Evolutionary conservation across 2,113 vertebrate species (phyloP), one percentile per base, ranked within the genome.

Genomic region (Oreochromis spilurus): DNA sequence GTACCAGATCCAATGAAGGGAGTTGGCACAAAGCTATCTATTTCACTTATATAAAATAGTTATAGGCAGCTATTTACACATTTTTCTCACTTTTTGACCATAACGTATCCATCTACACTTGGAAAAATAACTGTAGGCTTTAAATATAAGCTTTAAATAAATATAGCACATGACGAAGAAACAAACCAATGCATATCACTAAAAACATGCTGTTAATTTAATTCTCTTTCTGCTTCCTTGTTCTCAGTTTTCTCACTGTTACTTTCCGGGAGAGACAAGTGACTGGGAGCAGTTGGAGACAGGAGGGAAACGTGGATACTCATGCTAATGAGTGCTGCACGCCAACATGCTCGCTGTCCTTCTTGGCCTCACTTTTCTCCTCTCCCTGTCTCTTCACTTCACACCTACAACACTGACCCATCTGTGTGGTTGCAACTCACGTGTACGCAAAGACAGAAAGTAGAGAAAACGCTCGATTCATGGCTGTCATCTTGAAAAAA

Each of bases 361-460:
- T 58, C 88, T 43, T 50, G 79, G 62, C 86, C 85, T 92, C 87
- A 79, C 89, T 87, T 77, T 75, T 77, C 83, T 85, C 57, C 79
- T 67, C 65, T 70, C 75, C 31, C 58, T 6, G 67, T 82, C 72
- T 84, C 81, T 77, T 77, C 50, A 9, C 82, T 87, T 93, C 93
- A 90, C 93, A 95, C 91, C 89, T 88, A 81, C 91, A 72, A 60
- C 89, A 29, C 84, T 87, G 87, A 91, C 88, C 90, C 83, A 87
- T 91, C 88, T 90, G 90, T 81, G 88, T 3, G 19, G 7, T 9
- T 53, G 26, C 43, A 14, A 24, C 4, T n/a, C 79, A 67, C 48
- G 5, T 43, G 54, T 11, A 7, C 1, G 7, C 67, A 53, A 21
- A 52, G 72, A 77, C 72, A 34, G 45, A 52, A n/a, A 77, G 26